Evolutionary conservation across 2,888 invertebrate genomes (phyloP).

Genomic region (Ernsta delagoae): DNA sequence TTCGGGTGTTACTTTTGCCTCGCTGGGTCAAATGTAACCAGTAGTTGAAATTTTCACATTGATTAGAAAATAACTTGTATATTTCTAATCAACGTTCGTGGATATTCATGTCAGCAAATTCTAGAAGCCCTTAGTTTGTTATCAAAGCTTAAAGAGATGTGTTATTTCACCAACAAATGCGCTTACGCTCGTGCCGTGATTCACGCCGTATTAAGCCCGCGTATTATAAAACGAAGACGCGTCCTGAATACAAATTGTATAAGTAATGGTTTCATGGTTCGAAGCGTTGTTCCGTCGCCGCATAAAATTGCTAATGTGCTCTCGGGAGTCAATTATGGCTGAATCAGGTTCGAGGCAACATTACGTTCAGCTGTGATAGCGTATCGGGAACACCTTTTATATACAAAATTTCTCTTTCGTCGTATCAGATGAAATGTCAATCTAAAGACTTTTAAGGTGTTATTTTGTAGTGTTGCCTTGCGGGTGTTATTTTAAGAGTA

Average conservation of each 20-base stretch:
- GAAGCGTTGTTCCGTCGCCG: conserved; percentile 36
- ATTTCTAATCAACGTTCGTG: too few species aligned
- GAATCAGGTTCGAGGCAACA: conserved; percentile 15
- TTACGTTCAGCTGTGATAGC: conserved; percentile 26
- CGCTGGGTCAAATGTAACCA: too few species aligned
- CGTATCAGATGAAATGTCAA: conserved; percentile 22
- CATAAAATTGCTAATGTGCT: conserved; percentile 38
- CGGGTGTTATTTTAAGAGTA: not conserved
- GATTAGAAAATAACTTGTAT: too few species aligned
- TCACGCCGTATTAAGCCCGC: conserved; percentile 28
- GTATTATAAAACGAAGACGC: conserved; percentile 40
- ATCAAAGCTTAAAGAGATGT: conserved; percentile 23
- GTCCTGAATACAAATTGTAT: conserved; percentile 40
- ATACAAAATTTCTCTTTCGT: conserved; percentile 15
- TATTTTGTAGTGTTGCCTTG: not conserved
- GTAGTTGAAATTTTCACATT: too few species aligned
- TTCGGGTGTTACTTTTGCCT: too few species aligned
- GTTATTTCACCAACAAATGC: conserved; percentile 25
- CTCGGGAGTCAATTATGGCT: conserved; percentile 40
- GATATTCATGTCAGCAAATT: not conserved
- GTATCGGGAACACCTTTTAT: conserved; percentile 24
- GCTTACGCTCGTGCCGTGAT: conserved; percentile 23
- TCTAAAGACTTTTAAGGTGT: not conserved
- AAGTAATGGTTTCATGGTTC: conserved; percentile 32
- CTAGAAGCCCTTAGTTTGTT: conserved; percentile 4